phyloP scores from a whole-genome alignment of 2,888 invertebrate species.

The Cryptophagus acutangulus region DNA sequence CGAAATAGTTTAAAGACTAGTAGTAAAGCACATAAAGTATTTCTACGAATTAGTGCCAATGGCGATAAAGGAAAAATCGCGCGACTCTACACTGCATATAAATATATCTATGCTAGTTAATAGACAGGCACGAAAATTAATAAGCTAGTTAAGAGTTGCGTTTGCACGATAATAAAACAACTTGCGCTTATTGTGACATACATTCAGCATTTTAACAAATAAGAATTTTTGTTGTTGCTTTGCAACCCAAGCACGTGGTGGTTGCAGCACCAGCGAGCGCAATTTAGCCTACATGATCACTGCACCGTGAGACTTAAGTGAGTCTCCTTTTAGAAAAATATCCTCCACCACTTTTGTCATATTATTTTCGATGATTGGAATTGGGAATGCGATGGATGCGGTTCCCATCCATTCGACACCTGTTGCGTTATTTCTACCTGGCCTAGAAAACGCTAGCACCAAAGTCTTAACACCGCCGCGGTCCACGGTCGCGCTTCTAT shows the following conservation, averaged over 20 bases:
- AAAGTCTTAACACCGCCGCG: background rate
- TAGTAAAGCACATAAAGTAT: too few species aligned
- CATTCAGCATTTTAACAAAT: conserved; percentile 16
- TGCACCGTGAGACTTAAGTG: conserved; percentile 23
- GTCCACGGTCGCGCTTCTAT: background rate
- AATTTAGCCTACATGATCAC: conserved; percentile 25
- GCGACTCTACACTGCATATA: too few species aligned
- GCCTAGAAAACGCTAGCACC: background rate
- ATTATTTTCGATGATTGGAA: too few species aligned
- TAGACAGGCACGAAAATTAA: too few species aligned
- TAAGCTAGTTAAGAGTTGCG: too few species aligned
- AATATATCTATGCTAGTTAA: too few species aligned
- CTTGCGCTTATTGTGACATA: conserved; percentile 21
- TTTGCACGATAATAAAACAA: too few species aligned
- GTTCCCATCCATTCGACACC: conserved; percentile 23
- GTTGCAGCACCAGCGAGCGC: conserved; percentile 9
- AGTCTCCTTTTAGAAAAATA: background rate
- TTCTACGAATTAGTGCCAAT: too few species aligned
- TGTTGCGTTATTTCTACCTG: conserved; percentile 12
- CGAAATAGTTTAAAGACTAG: too few species aligned
- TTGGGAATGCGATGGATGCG: background rate
- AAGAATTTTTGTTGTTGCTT: conserved; percentile 20
- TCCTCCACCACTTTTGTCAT: conserved; percentile 1
- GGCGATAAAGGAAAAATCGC: too few species aligned
- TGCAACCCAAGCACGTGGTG: conserved; percentile 13